Conservation (phyloP, 1,140 invertebrate genomes). For the Muscidifurax raptorellus region DNA sequence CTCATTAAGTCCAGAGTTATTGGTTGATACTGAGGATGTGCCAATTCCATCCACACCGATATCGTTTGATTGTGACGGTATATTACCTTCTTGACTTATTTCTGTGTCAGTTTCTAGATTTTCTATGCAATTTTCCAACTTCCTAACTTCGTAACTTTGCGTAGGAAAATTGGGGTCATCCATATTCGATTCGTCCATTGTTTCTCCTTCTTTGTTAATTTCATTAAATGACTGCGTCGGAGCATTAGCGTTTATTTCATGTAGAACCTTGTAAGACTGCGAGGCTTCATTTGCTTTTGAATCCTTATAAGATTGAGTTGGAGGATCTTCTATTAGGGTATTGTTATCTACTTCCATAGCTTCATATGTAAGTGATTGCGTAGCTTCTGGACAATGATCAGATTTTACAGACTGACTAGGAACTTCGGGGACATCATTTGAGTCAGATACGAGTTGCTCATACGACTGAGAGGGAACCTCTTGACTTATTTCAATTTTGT, state of each 20-base stretch:
- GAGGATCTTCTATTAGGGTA: conserved; percentile 58
- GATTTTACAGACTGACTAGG: conserved; percentile 70
- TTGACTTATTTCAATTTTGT: conserved; percentile 62
- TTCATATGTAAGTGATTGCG: conserved; percentile 63
- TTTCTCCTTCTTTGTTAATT: conserved; percentile 58
- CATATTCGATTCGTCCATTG: conserved; percentile 52
- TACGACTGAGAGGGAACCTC: conserved; percentile 70
- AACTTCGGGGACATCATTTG: conserved; percentile 60
- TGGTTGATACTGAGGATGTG: conserved; percentile 66
- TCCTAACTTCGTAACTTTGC: conserved; percentile 71
- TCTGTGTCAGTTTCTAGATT: conserved; percentile 67
- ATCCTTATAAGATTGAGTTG: conserved; percentile 69
- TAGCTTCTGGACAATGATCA: conserved; percentile 64
- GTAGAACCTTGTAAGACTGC: conserved; percentile 61
- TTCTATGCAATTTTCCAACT: conserved; percentile 64
- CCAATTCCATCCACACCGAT: conserved; percentile 68
- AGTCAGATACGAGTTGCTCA: conserved; percentile 60
- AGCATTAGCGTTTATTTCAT: conserved; percentile 60
- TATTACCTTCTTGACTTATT: conserved; percentile 70
- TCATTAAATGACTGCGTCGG: conserved; percentile 72
- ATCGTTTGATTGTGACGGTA: conserved; percentile 73
- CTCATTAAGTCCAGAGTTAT: conserved; percentile 69
- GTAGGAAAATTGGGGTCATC: conserved; percentile 71
- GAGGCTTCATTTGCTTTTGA: conserved; percentile 63
- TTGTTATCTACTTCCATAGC: conserved; percentile 63